A percentile compares a stretch with the other conserved stretches of the same genome.
These are phyloP conservation scores for Orientallactaga sibirica DNA, from an alignment of 2,797 vertebrate species.

Conservation along the genomic window DNA sequence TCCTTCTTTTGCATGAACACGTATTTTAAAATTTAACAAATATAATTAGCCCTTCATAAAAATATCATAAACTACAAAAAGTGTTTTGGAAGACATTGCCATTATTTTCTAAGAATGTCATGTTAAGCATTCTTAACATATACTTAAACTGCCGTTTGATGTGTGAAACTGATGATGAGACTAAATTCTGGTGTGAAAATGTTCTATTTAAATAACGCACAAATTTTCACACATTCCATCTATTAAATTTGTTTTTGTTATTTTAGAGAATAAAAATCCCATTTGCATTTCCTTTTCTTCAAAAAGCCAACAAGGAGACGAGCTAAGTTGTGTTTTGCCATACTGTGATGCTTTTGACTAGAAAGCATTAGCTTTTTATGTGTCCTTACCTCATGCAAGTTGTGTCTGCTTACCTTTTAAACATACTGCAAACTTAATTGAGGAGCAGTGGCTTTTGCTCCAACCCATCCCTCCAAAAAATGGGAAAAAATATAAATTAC, in stretches of 20 bases:
- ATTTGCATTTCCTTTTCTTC: constrained; percentile 61
- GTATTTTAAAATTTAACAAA: constrained; percentile 47
- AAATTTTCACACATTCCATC: constrained; percentile 66
- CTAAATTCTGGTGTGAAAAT: constrained; percentile 73
- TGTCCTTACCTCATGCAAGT: background rate
- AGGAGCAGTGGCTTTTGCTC: background rate
- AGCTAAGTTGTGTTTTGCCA: constrained; percentile 22
- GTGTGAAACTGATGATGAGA: constrained; percentile 70
- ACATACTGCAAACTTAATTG: background rate
- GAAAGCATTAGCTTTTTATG: constrained; percentile 13
- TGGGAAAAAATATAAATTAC: background rate
- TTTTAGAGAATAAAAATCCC: constrained; percentile 47
- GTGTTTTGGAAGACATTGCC: constrained; percentile 52
- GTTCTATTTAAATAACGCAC: constrained; percentile 65
- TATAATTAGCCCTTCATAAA: background rate
- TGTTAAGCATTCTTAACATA: constrained; percentile 64
- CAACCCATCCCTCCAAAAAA: background rate
- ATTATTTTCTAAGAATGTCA: constrained; percentile 44
- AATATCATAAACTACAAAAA: constrained; percentile 24
- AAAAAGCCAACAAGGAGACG: constrained; percentile 39
- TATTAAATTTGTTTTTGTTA: constrained; percentile 66
- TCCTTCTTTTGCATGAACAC: constrained; percentile 13
- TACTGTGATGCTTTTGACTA: constrained; percentile 32
- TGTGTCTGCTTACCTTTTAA: constrained; percentile 9
- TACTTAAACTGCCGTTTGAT: constrained; percentile 69